Percentiles rank a stretch among this genome's conserved stretches.
These are phyloP conservation scores for Rutpela maculata DNA, from an alignment of 2,888 invertebrate species.

Conservation along the genomic window DNA sequence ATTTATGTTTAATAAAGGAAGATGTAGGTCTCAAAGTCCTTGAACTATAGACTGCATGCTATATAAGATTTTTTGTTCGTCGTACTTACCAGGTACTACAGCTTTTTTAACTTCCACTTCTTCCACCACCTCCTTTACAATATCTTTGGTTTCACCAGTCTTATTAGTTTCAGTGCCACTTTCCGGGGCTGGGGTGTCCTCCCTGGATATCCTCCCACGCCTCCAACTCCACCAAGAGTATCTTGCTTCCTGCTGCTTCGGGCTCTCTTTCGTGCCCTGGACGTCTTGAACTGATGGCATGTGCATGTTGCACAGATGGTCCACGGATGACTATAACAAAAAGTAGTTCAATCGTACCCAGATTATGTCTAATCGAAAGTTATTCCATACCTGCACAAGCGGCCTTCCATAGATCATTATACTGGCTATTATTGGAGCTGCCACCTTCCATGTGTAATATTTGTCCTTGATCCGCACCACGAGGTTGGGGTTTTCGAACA, in stretches of 20 bases:
- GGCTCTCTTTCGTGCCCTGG: conserved; percentile 50
- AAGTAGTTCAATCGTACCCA: conserved; percentile 23
- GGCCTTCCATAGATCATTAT: conserved; percentile 90
- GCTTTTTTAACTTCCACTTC: conserved; percentile 39
- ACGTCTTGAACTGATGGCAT: conserved; percentile 64
- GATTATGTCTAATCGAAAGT: neutral
- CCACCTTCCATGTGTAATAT: conserved; percentile 93
- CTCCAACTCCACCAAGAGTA: conserved; percentile 81
- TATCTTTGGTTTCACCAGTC: conserved; percentile 53
- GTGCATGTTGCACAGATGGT: conserved; percentile 70
- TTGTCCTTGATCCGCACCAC: conserved; percentile 91
- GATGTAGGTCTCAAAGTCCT: too few relatives aligned
- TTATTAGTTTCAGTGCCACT: conserved; percentile 49
- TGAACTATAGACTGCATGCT: too few relatives aligned
- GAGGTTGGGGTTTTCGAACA: conserved; percentile 87
- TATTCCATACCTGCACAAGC: conserved; percentile 81
- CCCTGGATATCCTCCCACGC: conserved; percentile 71
- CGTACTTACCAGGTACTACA: conserved; percentile 25
- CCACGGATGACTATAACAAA: conserved; percentile 66
- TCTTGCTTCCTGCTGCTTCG: conserved; percentile 63
- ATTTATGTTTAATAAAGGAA: too few relatives aligned
- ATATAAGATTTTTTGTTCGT: too few relatives aligned
- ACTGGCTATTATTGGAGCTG: conserved; percentile 92
- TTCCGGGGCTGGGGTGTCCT: conserved; percentile 66
- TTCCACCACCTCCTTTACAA: conserved; percentile 35